These are phyloP conservation scores for Plotosus lineatus DNA, from an alignment of 2,113 vertebrate species.

Conservation along the genomic window DNA sequence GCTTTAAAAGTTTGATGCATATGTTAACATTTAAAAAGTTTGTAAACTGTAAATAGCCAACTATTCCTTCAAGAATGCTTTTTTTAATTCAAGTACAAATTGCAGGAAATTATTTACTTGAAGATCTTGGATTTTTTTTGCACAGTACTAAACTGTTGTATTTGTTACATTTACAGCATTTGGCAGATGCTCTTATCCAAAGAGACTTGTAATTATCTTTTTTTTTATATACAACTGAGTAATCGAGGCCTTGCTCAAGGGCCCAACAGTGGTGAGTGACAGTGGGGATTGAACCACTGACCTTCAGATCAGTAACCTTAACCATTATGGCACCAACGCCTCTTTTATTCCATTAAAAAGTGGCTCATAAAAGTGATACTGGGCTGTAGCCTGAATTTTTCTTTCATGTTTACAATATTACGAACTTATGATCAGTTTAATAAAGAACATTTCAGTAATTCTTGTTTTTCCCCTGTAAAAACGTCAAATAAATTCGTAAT, in stretches of 20 bases:
- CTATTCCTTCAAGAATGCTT: background rate
- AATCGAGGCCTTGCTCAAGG: too few relatives aligned
- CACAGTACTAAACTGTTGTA: background rate
- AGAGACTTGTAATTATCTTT: too few relatives aligned
- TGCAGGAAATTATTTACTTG: background rate
- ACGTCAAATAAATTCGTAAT: conserved; percentile 51
- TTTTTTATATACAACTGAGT: too few relatives aligned
- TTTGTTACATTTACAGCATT: too few relatives aligned
- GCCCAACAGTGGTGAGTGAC: too few relatives aligned
- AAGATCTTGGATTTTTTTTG: background rate
- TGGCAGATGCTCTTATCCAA: too few relatives aligned
- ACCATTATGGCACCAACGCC: too few relatives aligned
- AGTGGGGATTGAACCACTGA: too few relatives aligned
- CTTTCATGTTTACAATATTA: background rate
- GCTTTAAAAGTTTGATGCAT: background rate
- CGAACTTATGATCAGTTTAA: conserved; percentile 20
- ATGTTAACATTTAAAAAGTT: background rate
- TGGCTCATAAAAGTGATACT: background rate
- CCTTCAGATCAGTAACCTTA: too few relatives aligned
- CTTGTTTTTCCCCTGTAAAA: conserved; percentile 29
- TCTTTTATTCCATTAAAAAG: background rate
- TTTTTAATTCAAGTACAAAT: background rate
- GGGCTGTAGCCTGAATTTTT: background rate
- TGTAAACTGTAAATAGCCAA: background rate
- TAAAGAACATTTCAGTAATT: background rate